Conservation (phyloP, 2,888 invertebrate genomes). For the Philereme transversata region DNA sequence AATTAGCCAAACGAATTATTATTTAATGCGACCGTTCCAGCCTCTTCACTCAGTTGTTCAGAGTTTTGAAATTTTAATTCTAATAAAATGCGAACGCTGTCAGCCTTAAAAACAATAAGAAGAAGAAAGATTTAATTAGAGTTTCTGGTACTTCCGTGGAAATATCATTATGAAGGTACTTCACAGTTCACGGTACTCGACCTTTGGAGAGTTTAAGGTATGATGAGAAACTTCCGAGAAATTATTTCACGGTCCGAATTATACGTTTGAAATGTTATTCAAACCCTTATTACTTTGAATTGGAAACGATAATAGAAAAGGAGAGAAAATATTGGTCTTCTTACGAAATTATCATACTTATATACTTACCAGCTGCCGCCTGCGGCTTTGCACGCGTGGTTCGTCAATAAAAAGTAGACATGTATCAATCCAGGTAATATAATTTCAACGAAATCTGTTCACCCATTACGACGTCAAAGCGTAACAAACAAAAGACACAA, state of each 20-base stretch:
- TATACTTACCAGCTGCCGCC: no score
- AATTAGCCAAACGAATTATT: constrained; percentile 41
- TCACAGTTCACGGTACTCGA: constrained; percentile 29
- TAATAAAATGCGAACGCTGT: constrained; percentile 52
- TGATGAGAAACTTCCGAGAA: constrained; percentile 20
- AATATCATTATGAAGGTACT: constrained; percentile 44
- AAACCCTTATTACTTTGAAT: no score
- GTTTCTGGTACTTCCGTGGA: constrained; percentile 42
- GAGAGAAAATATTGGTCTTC: no score
- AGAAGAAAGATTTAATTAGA: constrained; percentile 55
- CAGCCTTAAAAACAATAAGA: constrained; percentile 50
- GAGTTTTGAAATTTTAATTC: constrained; percentile 50
- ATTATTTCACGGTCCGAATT: neutral
- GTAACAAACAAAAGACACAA: no score
- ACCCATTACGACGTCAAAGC: no score
- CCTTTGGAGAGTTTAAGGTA: constrained; percentile 34
- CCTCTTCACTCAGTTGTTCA: constrained; percentile 29
- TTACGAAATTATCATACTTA: no score
- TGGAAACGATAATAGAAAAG: no score
- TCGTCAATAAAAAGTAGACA: no score
- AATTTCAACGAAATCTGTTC: no score
- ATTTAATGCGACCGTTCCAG: constrained; percentile 43
- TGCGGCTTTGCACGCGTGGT: no score
- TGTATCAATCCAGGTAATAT: no score
- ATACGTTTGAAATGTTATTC: neutral